These are phyloP conservation scores for Lepilemur septentrionalis DNA, from an alignment of 2,797 vertebrate species.

Conservation along the genomic window DNA sequence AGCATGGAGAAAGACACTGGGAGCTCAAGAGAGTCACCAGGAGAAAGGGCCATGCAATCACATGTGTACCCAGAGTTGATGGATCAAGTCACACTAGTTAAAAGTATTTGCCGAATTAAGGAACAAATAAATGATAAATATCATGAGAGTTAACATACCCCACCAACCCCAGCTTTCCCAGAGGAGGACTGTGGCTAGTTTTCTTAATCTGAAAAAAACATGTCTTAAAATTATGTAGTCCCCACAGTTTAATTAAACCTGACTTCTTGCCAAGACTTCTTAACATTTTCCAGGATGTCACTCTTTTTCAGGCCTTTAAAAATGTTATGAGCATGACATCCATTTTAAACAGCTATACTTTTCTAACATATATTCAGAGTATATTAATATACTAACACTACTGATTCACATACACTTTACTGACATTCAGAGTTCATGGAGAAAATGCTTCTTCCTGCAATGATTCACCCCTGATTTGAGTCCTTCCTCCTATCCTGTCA, in stretches of 20 bases:
- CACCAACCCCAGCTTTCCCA: not conserved
- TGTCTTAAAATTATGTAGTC: not conserved
- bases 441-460: not conserved
- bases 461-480: not conserved
- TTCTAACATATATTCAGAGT: not conserved
- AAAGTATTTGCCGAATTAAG: not conserved
- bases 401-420: not conserved
- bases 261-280: not conserved
- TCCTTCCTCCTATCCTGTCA: constrained; percentile 1
- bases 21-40: not conserved
- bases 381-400: not conserved
- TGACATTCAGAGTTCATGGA: not conserved
- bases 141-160: not conserved
- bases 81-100: not conserved
- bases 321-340: not conserved
- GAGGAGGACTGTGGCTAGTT: not conserved
- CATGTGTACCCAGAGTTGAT: not conserved
- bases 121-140: not conserved
- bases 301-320: not conserved
- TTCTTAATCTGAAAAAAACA: constrained; percentile 15
- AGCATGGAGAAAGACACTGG: not conserved
- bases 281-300: not conserved
- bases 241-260: not conserved
- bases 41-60: not conserved
- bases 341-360: not conserved